These are phyloP conservation scores for Lethenteron reissneri DNA, from an alignment of 2,113 vertebrate genomes.

Conservation along the genomic window DNA sequence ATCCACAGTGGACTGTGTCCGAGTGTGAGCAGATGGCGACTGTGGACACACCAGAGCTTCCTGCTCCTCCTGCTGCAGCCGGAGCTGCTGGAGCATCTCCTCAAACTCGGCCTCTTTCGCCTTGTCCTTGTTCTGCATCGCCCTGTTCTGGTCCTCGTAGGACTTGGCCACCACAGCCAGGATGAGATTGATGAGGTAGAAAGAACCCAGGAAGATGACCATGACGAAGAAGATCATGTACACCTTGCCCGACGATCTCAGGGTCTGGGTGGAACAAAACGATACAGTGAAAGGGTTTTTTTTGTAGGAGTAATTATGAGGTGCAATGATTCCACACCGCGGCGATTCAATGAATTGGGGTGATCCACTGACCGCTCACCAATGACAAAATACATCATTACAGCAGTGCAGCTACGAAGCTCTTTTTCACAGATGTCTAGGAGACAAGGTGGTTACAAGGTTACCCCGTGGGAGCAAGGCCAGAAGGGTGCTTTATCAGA, in stretches of 20 bases:
- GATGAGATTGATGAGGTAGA: slow-evolving; percentile 1
- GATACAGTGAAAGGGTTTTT: no score
- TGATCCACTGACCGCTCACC: no score
- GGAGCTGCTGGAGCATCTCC: slow-evolving; percentile 3
- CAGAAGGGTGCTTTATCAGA: no score
- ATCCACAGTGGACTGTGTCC: no score
- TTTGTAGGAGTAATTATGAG: no score
- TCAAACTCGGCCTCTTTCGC: neutral
- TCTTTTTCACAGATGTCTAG: no score
- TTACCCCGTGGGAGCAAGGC: no score
- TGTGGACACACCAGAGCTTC: neutral
- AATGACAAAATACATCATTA: no score
- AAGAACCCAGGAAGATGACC: slow-evolving; percentile 3
- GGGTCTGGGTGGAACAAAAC: neutral
- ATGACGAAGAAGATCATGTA: slow-evolving; percentile 6
- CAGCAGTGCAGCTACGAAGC: no score
- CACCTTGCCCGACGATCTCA: slow-evolving; percentile 4
- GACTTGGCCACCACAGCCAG: slow-evolving; percentile 4
- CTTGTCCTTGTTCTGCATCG: neutral
- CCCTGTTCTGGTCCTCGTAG: neutral
- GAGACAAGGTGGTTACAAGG: no score
- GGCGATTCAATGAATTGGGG: no score
- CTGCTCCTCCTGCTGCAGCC: neutral
- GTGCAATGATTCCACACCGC: no score
- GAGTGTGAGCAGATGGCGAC: neutral